Percentiles rank a stretch among this genome's conserved stretches.
phyloP scores from a whole-genome alignment of 1,140 invertebrate species.

The Aphaenogaster floridana region DNA sequence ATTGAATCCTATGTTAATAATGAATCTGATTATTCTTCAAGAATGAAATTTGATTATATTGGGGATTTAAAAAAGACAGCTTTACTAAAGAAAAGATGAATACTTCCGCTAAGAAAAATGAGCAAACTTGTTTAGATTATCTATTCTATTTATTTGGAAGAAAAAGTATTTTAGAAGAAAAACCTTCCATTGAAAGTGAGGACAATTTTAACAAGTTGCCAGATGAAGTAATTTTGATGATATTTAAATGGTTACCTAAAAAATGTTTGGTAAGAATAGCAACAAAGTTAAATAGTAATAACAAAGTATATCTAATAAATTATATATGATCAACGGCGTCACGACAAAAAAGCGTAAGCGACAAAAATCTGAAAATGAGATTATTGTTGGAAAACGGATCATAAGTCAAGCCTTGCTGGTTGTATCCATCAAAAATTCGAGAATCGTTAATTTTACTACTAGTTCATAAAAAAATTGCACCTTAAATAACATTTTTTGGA shows the following conservation, averaged over 20 bases:
- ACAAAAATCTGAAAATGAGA: no score
- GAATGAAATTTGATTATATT: constrained; percentile 77
- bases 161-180: constrained; percentile 75
- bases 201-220: constrained; percentile 90
- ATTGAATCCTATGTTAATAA: constrained; percentile 50
- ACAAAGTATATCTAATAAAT: not conserved
- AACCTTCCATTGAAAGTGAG: constrained; percentile 78
- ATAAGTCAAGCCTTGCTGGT: no score
- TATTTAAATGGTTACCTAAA: constrained; percentile 94
- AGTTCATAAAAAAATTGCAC: no score
- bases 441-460: no score
- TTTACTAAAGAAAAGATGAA: constrained; percentile 77
- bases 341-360: no score
- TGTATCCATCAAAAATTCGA: no score
- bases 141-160: constrained; percentile 81
- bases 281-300: not conserved
- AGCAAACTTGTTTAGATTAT: constrained; percentile 72
- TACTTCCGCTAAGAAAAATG: constrained; percentile 71
- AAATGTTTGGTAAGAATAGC: constrained; percentile 88
- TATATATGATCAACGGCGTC: not conserved
- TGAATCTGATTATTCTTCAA: constrained; percentile 81
- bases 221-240: constrained; percentile 94
- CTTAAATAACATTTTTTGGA: no score
- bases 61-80: constrained; percentile 74
- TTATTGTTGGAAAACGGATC: no score